phyloP scores from a whole-genome alignment of 1,140 invertebrate genomes.

The Drosophila pallidifrons region DNA sequence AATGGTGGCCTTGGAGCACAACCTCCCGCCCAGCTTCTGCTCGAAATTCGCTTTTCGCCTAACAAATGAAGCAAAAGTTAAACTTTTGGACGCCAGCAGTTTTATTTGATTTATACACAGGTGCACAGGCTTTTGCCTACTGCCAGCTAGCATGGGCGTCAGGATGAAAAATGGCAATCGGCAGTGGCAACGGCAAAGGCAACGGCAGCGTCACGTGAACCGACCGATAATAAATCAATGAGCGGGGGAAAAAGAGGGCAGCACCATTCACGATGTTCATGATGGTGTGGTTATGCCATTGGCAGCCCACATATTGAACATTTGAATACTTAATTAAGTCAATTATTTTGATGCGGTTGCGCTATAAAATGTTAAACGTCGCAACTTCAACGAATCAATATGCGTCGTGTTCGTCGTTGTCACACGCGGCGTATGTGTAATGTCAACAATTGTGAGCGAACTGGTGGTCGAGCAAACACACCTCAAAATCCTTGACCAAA shows the following conservation, averaged over 20 bases:
- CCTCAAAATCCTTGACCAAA: slow-evolving; percentile 73
- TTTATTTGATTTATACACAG: slow-evolving; percentile 65
- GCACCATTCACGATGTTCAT: not conserved
- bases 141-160: slow-evolving; percentile 40
- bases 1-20: slow-evolving; percentile 4
- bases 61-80: slow-evolving; percentile 73
- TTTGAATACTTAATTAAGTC: slow-evolving; percentile 73
- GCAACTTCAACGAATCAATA: slow-evolving; percentile 56
- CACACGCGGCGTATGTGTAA: slow-evolving; percentile 60
- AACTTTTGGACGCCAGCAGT: slow-evolving; percentile 60
- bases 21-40: slow-evolving; percentile 31
- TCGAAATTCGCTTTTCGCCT: slow-evolving; percentile 6
- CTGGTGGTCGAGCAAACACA: slow-evolving; percentile 48
- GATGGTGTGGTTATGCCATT: slow-evolving; percentile 14
- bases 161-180: slow-evolving; percentile 67
- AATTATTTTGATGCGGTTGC: slow-evolving; percentile 75
- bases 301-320: slow-evolving; percentile 38
- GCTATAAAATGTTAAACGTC: slow-evolving; percentile 64
- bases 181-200: not conserved
- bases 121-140: slow-evolving; percentile 11
- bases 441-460: slow-evolving; percentile 44
- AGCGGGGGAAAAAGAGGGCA: not conserved
- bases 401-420: slow-evolving; percentile 20
- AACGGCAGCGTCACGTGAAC: slow-evolving; percentile 7
- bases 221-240: slow-evolving; percentile 72